Base-by-base conservation (phyloP, 2,113 vertebrate species). In the Alligator sinensis region DNA sequence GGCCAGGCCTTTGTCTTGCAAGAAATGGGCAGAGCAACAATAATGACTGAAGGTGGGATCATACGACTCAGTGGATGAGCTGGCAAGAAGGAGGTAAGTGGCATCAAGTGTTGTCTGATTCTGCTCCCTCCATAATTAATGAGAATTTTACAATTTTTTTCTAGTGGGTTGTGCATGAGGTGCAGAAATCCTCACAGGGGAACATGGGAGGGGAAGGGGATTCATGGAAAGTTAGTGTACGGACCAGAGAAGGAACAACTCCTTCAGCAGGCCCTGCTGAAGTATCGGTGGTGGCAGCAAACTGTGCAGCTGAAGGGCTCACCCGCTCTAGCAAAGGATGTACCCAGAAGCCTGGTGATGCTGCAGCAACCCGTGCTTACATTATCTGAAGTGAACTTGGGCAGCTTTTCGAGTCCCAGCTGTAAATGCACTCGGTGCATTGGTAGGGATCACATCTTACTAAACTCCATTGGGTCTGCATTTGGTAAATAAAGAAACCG, bases 31-130 rank as follows among this genome's bases (percentile, higher is more conserved):
- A 25, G 76, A 84, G 89, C 0, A 0, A 47, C 47, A 47, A 77
- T 62, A 91, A 64, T 80, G 27, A 12, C 34, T 95, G 76, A 38
- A 75, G 55, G 38, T 88, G 63, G 81, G 82, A 27, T 76, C 81
- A 13, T 76, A 91, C 70, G 79, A 87, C 22, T 25, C 55, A 84
- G 76, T 75, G 82, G 61, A 96, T 68, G 77, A 80, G 70, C 80
- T 91, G 75, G 55, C 27, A 91, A 95, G 81, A 72, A 34, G 54
- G 82, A 79, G 91, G 81, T 90, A 88, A 92, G 77, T 92, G 83
- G 21, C 77, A 62, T 75, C 70, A 55, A 80, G 59, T 70, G 3
- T n/a, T 17, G 63, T 9, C 47, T 9, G 47, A 47, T 47, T 47
- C 47, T 47, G 47, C 47, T 47, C 47, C 47, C 47, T 9, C 47